These are phyloP conservation scores for Sylvia atricapilla DNA, from an alignment of 2,113 vertebrate species.

Conservation along the genomic window DNA sequence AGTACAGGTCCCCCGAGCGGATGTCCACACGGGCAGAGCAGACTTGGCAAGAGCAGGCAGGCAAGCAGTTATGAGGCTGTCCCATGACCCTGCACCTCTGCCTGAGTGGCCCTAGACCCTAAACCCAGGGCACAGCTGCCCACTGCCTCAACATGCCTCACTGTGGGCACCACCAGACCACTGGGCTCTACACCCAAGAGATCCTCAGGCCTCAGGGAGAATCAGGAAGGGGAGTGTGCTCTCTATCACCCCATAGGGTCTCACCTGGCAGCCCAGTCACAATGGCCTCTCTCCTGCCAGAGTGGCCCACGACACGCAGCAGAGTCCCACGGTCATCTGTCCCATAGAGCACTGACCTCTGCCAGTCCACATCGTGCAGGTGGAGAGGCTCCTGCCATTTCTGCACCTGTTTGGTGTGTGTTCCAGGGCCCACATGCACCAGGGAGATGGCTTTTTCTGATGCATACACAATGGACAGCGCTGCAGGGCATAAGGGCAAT, in stretches of 20 bases:
- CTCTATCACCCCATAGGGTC: neutral
- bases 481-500: constrained; percentile 40
- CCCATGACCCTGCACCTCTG: neutral
- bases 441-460: constrained; percentile 68
- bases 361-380: constrained; percentile 86
- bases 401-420: constrained; percentile 51
- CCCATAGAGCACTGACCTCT: constrained; percentile 81
- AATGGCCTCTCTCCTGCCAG: constrained; percentile 68
- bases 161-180: neutral
- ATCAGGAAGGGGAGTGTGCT: neutral
- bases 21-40: constrained; percentile 82
- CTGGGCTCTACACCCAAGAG: neutral
- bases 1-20: constrained; percentile 77
- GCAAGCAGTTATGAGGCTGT: neutral
- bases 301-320: constrained; percentile 63
- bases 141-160: accelerated
- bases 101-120: neutral
- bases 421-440: constrained; percentile 72
- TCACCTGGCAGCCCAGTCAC: constrained; percentile 75
- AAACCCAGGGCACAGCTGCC: neutral
- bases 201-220: neutral
- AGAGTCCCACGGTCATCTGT: constrained; percentile 76
- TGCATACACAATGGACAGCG: constrained; percentile 78
- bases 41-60: constrained; percentile 62
- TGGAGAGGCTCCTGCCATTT: constrained; percentile 67